These are phyloP conservation scores for Galeopsomyia nigrocyanea DNA, from an alignment of 2,888 invertebrate genomes.

Conservation along the genomic window DNA sequence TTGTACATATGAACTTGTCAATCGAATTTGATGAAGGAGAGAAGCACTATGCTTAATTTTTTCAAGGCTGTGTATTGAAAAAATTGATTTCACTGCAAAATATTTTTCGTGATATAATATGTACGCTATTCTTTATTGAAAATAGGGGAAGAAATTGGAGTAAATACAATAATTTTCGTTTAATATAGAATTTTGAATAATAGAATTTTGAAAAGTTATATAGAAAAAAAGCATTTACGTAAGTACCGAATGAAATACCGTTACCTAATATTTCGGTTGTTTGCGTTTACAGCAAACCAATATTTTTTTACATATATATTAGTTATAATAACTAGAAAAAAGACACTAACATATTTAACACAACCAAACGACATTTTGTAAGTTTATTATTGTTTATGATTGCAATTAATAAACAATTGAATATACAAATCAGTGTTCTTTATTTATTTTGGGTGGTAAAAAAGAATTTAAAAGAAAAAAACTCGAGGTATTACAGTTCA, in stretches of 20 bases:
- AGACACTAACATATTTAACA: too few relatives aligned
- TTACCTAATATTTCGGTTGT: not conserved
- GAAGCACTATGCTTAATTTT: slow-evolving; percentile 41
- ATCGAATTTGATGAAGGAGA: slow-evolving; percentile 39
- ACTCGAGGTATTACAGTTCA: too few relatives aligned
- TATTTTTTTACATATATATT: too few relatives aligned
- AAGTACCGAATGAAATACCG: not conserved
- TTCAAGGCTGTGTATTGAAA: slow-evolving; percentile 47
- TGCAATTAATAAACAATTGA: too few relatives aligned
- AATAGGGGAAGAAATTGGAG: not conserved
- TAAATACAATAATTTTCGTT: not conserved
- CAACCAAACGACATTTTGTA: too few relatives aligned
- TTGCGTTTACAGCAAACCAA: not conserved
- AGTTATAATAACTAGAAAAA: too few relatives aligned
- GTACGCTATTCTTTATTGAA: slow-evolving; percentile 29
- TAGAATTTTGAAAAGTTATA: not conserved
- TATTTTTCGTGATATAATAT: slow-evolving; percentile 42
- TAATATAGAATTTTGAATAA: slow-evolving; percentile 4
- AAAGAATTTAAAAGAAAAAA: too few relatives aligned
- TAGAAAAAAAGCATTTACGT: slow-evolving; percentile 1
- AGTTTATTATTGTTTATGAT: too few relatives aligned
- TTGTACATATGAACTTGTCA: slow-evolving; percentile 42
- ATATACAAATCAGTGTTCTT: too few relatives aligned
- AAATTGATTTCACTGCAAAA: slow-evolving; percentile 37
- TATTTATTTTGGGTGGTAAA: too few relatives aligned